Conservation (phyloP, 2,888 invertebrate genomes). For the Ctenicera cuprea region DNA sequence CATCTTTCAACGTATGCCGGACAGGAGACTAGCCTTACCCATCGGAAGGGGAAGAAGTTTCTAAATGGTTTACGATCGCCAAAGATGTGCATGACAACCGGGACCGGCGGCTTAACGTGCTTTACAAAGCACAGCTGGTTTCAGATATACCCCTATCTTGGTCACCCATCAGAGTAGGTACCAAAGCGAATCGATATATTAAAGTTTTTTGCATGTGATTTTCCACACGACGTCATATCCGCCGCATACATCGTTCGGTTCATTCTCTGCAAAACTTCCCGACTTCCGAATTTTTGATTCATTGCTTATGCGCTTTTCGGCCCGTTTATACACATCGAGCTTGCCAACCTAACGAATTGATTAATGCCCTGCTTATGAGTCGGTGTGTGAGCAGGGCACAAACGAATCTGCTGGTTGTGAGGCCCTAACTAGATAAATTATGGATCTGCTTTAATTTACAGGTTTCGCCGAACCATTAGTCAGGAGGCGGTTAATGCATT, state of each 20-base stretch:
- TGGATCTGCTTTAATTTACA: slow-evolving; percentile 19
- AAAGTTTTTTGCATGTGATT: slow-evolving; percentile 53
- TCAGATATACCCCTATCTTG: too few species aligned
- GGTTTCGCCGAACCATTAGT: slow-evolving; percentile 22
- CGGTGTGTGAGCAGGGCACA: slow-evolving; percentile 5
- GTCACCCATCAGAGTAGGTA: too few species aligned
- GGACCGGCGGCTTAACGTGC: too few species aligned
- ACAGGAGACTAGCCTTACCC: too few species aligned
- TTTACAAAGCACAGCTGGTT: too few species aligned
- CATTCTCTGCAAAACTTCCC: slow-evolving; percentile 52
- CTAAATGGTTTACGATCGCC: too few species aligned
- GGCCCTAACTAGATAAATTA: slow-evolving; percentile 13
- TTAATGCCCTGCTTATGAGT: slow-evolving; percentile 37
- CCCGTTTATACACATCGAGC: slow-evolving; percentile 30
- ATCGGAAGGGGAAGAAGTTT: too few species aligned
- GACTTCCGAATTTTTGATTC: slow-evolving; percentile 49
- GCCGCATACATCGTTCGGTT: slow-evolving; percentile 54
- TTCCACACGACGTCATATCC: slow-evolving; percentile 52
- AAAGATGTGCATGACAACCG: too few species aligned
- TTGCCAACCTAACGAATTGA: slow-evolving; percentile 43
- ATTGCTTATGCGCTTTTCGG: slow-evolving; percentile 50
- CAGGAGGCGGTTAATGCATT: slow-evolving; percentile 12
- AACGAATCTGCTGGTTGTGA: background rate
- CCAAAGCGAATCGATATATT: slow-evolving; percentile 50
- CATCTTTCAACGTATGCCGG: too few species aligned